Evolutionary conservation across 2,797 vertebrate species (phyloP), one percentile per base, ranked within the genome.

Genomic region (Neostethus bicornis): DNA sequence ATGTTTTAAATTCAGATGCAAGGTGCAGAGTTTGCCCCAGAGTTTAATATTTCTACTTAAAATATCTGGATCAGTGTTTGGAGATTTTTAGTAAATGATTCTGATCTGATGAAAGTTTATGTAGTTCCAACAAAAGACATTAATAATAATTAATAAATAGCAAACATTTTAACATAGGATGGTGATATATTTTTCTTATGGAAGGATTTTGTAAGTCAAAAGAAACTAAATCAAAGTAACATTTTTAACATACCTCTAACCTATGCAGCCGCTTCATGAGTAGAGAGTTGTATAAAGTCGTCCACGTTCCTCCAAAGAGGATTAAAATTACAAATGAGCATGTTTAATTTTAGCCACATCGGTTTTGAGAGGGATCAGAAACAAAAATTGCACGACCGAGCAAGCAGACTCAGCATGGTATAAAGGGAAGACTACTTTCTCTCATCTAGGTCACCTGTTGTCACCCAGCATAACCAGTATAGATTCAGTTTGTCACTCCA

Each of bases 361-460:
- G 65, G 34, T 21, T n/a, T n/a, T 28, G 20, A 20, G 26, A 14
- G 25, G 29, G 63, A 12, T n/a, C n/a, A 46, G 62, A 75, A 60
- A 26, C 53, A 1, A 49, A 56, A 52, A 64, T 54, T 66, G 41
- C 39, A 48, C 68, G 70, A 74, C 58, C 60, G 67, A 47, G 56
- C 63, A 45, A 61, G 57, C 51, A 51, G 58, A 48, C 73, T 59
- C 55, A 67, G 61, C 42, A 64, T 11, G 10, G 28, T 44, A 46
- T 26, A 39, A 34, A 10, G 42, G 47, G 13, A 19, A 34, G 24
- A 54, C 57, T 41, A 54, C 21, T 52, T 79, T 44, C 20, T 51
- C 53, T 74, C 39, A 55, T 56, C 44, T 45, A 60, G 71, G 75
- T 89, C 85, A 88, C 85, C 85, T 87, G 89, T 81, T 80, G 77